phyloP scores from a whole-genome alignment of 2,797 vertebrate species.

The Sebastes itinus region DNA sequence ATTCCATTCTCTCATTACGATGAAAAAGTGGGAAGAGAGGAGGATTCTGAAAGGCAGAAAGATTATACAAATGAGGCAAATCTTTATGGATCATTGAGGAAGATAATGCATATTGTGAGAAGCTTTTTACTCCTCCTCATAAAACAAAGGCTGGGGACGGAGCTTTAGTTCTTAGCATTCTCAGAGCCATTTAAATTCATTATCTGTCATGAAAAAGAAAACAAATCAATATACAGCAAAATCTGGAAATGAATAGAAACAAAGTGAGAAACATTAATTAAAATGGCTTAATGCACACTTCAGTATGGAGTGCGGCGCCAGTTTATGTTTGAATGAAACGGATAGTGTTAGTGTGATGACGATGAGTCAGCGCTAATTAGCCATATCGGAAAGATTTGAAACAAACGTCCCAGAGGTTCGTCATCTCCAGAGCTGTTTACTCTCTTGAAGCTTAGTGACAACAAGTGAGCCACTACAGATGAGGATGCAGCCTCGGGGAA shows the following conservation, averaged over 20 bases:
- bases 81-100: constrained; percentile 44
- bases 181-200: constrained; percentile 15
- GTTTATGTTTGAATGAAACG: not conserved
- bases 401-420: not conserved
- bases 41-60: constrained; percentile 2
- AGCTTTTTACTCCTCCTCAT: constrained; percentile 10
- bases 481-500: constrained; percentile 38
- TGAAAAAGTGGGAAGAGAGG: not conserved
- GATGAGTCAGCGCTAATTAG: constrained; percentile 41
- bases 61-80: constrained; percentile 66
- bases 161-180: constrained; percentile 30
- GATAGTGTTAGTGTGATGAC: not conserved
- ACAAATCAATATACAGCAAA: not conserved
- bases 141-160: not conserved
- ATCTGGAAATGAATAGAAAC: constrained; percentile 19
- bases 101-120: constrained; percentile 49
- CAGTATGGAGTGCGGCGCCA: not conserved
- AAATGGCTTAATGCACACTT: constrained; percentile 11
- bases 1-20: not conserved
- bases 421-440: constrained; percentile 30
- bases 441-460: constrained; percentile 24
- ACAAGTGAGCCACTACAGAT: constrained; percentile 23
- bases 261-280: constrained; percentile 4
- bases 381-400: constrained; percentile 18
- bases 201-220: constrained; percentile 29